Conservation (phyloP, 2,888 invertebrate species). For the Biston betularia region DNA sequence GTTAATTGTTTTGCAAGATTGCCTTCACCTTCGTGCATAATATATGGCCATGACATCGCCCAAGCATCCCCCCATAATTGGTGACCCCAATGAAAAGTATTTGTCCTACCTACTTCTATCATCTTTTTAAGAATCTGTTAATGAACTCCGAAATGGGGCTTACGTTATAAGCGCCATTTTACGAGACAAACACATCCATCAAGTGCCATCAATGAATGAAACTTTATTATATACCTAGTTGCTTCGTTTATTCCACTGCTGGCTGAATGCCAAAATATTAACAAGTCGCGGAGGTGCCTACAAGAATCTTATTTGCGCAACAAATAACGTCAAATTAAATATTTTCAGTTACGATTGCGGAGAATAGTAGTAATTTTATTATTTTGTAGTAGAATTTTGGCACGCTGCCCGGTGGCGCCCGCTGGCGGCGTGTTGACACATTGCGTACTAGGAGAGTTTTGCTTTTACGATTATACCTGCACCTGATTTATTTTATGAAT, state of each 20-base stretch:
- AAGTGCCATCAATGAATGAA: constrained; percentile 53
- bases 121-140: constrained; percentile 10
- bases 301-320: constrained; percentile 47
- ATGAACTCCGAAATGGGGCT: constrained; percentile 33
- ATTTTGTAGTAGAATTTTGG: constrained; percentile 34
- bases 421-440: constrained; percentile 12
- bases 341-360: constrained; percentile 37
- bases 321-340: constrained; percentile 43
- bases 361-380: constrained; percentile 28
- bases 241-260: constrained; percentile 45
- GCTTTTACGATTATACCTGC: constrained; percentile 14
- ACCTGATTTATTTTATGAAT: constrained; percentile 21
- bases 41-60: no score
- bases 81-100: background rate
- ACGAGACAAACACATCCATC: constrained; percentile 46
- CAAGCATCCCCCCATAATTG: no score
- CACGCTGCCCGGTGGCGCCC: constrained; percentile 42
- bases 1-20: no score
- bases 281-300: constrained; percentile 39
- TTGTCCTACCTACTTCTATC: background rate
- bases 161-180: constrained; percentile 42
- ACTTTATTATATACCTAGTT: constrained; percentile 47
- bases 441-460: constrained; percentile 8
- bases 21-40: no score
- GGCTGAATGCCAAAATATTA: constrained; percentile 51